Base-by-base conservation (phyloP, 2,113 vertebrate genomes). In the Periophthalmus modestus region DNA sequence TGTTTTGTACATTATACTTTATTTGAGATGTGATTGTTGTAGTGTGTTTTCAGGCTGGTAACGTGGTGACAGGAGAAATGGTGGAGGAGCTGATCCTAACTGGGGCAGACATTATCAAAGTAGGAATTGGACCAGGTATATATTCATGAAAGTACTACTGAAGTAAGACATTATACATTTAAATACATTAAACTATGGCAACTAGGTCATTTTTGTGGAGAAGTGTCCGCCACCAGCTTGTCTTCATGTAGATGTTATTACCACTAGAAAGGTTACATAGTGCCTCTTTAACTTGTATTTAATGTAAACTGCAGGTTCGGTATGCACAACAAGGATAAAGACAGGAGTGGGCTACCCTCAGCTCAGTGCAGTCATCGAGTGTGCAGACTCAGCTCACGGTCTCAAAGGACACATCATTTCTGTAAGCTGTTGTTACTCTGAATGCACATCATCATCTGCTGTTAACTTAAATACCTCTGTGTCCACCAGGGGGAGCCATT, bases 381-480 rank as follows among this genome's bases (percentile, higher is more conserved):
- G 97, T 67, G 96, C 97, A 0, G 98, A 99, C 91, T 98, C 97
- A 2, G 98, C 98, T 50, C 98, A 99, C 0, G 98, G 98, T 72
- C 94, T 99, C 69, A 98, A 98, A 91, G 98, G 98, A 77, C 97
- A 99, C 89, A 99, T 99, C 83, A 98, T 99, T 89, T 99, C 98
- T 3, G 98, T 98, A 85, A 96, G 97, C 93, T 66, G 12, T 2
- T 59, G 28, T 13, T 28, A 3, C 23, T 28, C 23, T 59, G 57
- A 15, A 59, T 28, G 15, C 24, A 55, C 50, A 2, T 13, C 57
- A 59, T 23, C 1, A 14, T 24, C 24, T 61, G 24, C 24, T 16
- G 24, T 16, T 7, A 16, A 2, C 15, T 9, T 4, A 57, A 57
- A 23, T 57, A 59, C 58, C 28, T 18, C 0, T 5, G 59, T 34